A percentile compares a stretch with the other conserved stretches of the same genome.
These are phyloP conservation scores for Dendrocincla fuliginosa DNA, from an alignment of 2,797 vertebrate species.

Conservation along the genomic window DNA sequence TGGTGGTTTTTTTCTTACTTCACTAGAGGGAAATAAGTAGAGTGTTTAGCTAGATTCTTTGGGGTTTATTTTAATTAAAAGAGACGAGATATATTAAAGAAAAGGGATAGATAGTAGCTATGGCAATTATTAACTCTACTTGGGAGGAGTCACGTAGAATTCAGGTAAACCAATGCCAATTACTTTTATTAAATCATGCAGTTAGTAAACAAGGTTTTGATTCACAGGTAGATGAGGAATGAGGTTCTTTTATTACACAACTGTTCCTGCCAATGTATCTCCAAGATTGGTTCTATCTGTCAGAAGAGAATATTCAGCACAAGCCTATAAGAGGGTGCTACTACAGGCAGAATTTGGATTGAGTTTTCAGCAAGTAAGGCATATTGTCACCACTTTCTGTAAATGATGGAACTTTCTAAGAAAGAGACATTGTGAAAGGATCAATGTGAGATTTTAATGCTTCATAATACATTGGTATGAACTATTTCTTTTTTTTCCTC, in stretches of 20 bases:
- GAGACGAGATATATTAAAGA: background rate
- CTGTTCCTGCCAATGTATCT: background rate
- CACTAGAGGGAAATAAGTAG: background rate
- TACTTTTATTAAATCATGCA: background rate
- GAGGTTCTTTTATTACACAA: background rate
- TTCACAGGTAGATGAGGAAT: background rate
- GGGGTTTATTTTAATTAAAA: background rate
- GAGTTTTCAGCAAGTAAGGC: background rate
- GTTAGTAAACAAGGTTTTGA: background rate
- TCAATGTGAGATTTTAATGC: background rate
- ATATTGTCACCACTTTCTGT: background rate
- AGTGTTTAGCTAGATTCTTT: background rate
- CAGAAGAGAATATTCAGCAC: background rate
- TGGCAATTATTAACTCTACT: background rate
- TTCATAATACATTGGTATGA: background rate
- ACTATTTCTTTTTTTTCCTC: background rate
- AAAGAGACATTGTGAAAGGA: background rate
- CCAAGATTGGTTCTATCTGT: background rate
- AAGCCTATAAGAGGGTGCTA: background rate
- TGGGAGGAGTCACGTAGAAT: background rate
- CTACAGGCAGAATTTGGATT: background rate
- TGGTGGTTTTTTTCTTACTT: fast-evolving
- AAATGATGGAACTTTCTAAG: background rate
- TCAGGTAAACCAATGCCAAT: background rate
- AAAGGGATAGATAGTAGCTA: background rate